Conservation (phyloP, 1,140 invertebrate species). For the Scaptomyza montana region DNA sequence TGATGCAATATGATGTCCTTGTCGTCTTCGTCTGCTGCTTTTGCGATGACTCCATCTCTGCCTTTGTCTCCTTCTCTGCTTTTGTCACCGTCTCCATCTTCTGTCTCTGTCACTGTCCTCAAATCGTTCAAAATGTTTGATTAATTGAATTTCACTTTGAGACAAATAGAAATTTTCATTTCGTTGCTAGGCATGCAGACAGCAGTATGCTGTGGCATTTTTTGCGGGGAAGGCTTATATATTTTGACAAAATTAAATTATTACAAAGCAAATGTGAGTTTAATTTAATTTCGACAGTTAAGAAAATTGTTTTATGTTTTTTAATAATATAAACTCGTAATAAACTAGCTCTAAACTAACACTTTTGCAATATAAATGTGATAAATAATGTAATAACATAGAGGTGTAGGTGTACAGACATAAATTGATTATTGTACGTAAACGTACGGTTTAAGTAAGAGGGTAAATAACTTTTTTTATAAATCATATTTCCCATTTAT, state of each 20-base stretch:
- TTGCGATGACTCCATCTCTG: not conserved
- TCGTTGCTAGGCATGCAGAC: conserved; percentile 24
- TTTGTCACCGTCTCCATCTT: not conserved
- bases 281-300: conserved; percentile 45
- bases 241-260: conserved; percentile 64
- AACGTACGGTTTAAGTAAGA: not conserved
- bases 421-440: not conserved
- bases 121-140: conserved; percentile 60
- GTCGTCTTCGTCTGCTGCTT: conserved; percentile 33
- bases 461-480: not conserved
- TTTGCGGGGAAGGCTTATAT: conserved; percentile 21
- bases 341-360: not conserved
- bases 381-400: too few relatives aligned
- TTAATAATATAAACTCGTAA: not conserved
- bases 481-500: too few relatives aligned
- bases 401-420: not conserved
- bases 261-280: conserved; percentile 45
- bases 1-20: conserved; percentile 77
- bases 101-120: conserved; percentile 12
- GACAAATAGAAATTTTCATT: conserved; percentile 75
- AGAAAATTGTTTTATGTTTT: not conserved
- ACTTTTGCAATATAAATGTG: not conserved
- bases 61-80: not conserved
- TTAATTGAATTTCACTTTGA: conserved; percentile 73
- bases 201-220: conserved; percentile 75